Evolutionary conservation across 2,888 invertebrate species (phyloP), one percentile per base, ranked within the genome.

Genomic region (Hemaris fuciformis): DNA sequence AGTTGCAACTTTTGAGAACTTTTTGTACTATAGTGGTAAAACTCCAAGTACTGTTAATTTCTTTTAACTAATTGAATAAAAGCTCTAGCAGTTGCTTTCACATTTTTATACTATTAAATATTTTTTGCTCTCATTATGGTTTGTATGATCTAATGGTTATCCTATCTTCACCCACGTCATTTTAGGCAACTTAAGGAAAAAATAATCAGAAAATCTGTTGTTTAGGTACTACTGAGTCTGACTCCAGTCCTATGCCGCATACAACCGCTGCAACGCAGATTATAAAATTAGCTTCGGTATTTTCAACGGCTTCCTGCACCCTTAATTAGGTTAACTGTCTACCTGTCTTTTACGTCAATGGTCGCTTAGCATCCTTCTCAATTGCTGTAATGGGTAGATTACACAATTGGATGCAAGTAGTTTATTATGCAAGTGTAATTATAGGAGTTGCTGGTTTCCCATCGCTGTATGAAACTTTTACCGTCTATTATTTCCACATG

Each of bases 381-480:
- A 53, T 18, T 53, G 31, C 8, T 31, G 27, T 53, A 53, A 53
- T 53, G 18, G 31, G 8, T 27, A 18, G 25, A 46, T 53, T 27
- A 53, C 31, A 10, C 27, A 48, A 48, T 53, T 18, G 15, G 53
- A 53, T 31, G 15, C 53, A 18, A 53, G 15, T 25, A 27, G 18
- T 15, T 23, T 31, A 53, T 53, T 53, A 53, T 53, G 53, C 27
- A 27, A 27, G 27, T 6, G 53, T 53, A 53, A 53, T 53, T 53
- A 27, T 53, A 27, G 27, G 18, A 31, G 31, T 4, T 31, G 31
- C 4, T 27, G 15, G 53, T 31, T 46, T 31, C 31, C 53, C 53
- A 53, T 27, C 8, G n/a, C n/a, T n/a, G 27, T 10, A 18, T 27
- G n/a, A 53, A 27, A 7, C 8, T 3, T 31, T 27, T 8, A 31